Percentiles rank a stretch among this genome's conserved stretches.
Conservation (phyloP, 2,888 invertebrate genomes). For the Drepanosiphum platanoidis region DNA sequence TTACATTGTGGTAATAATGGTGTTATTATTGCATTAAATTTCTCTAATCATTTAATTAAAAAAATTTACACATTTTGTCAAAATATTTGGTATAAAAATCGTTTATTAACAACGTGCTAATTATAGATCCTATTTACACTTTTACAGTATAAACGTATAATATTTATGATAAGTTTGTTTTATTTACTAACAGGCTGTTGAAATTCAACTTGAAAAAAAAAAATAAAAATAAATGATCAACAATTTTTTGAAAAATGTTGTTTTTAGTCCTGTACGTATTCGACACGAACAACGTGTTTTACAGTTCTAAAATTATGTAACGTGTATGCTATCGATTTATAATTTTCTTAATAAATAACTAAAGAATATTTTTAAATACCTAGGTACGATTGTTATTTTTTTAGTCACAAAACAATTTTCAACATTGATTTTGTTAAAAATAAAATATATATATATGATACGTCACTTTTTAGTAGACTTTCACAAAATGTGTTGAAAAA, state of each 20-base stretch:
- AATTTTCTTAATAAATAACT: background rate
- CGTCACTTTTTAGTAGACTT: background rate
- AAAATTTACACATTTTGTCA: no score
- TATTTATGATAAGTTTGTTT: background rate
- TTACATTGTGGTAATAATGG: no score
- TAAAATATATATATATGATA: no score
- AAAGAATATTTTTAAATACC: background rate
- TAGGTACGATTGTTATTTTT: background rate
- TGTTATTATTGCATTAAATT: no score
- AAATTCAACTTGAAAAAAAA: background rate
- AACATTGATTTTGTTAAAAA: background rate
- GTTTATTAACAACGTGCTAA: no score
- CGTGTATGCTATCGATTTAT: background rate
- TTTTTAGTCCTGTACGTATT: background rate
- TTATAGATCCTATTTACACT: no score
- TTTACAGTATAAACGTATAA: no score
- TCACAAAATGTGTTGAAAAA: background rate
- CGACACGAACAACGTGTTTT: background rate
- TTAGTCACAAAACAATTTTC: background rate
- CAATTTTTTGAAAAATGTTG: background rate
- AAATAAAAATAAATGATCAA: background rate
- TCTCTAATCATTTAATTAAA: no score
- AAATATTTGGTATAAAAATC: no score
- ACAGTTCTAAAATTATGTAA: background rate
- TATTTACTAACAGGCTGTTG: background rate